Conservation (phyloP, 30 jellyfish, hydroid and myxozoan species). For the Aurelia sp. region DNA sequence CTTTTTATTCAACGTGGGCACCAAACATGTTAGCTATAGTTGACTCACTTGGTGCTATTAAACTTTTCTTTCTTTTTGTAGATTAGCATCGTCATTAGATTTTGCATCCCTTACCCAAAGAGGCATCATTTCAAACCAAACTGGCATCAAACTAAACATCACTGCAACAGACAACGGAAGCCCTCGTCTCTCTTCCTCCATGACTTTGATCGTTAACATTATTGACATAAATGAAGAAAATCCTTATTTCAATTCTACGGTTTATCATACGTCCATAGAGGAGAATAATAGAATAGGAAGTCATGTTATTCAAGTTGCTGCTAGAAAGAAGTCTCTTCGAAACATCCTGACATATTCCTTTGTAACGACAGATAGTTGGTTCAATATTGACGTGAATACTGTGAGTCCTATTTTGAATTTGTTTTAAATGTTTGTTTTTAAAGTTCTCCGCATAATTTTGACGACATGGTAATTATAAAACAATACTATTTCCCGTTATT, state of each 20-base stretch:
- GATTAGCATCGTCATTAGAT: slow-evolving; percentile 32
- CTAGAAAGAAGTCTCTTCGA: slow-evolving; percentile 37
- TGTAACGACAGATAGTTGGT: slow-evolving; percentile 10
- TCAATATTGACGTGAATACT: slow-evolving; percentile 27
- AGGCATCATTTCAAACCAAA: slow-evolving; percentile 28
- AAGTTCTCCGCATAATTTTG: no score
- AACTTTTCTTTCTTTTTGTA: neutral
- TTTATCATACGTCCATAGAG: slow-evolving; percentile 10
- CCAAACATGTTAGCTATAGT: no score
- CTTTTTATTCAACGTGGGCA: no score
- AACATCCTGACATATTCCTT: slow-evolving; percentile 51
- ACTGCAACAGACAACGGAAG: slow-evolving; percentile 59
- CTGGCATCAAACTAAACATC: slow-evolving; percentile 2
- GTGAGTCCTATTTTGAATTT: slow-evolving; percentile 22
- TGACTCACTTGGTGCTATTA: no score
- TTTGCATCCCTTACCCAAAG: slow-evolving; percentile 9
- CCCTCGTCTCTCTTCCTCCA: slow-evolving; percentile 17
- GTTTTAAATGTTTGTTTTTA: no score
- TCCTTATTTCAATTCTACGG: slow-evolving; percentile 50
- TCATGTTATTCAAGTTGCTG: slow-evolving; percentile 18
- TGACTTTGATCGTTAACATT: slow-evolving; percentile 18
- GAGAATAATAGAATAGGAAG: slow-evolving; percentile 39
- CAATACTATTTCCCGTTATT: neutral
- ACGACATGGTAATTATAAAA: no score
- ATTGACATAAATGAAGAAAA: slow-evolving; percentile 62